A percentile compares a stretch with the other conserved stretches of the same genome.
Evolutionary conservation across 2,797 vertebrate species (phyloP).

Genomic region (Cynodonichthys magdalenae): DNA sequence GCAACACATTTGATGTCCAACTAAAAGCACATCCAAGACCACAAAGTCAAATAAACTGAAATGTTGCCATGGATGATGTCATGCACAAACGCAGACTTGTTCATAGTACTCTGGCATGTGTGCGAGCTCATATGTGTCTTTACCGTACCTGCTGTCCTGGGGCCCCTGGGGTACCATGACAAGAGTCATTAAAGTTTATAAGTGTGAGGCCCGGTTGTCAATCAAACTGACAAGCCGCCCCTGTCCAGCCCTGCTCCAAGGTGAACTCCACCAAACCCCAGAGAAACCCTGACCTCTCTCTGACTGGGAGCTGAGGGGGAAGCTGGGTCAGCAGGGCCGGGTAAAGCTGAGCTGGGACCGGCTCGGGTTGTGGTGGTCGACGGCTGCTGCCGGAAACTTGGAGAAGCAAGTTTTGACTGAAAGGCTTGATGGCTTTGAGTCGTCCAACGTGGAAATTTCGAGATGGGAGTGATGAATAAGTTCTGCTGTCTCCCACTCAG

Average conservation of each 20-base stretch:
- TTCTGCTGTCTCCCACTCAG: slow-evolving; percentile 1
- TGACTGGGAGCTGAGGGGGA: slow-evolving; percentile 49
- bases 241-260: slow-evolving; percentile 44
- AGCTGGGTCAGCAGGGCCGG: slow-evolving; percentile 27
- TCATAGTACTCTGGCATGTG: slow-evolving; percentile 13
- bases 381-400: slow-evolving; percentile 26
- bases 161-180: slow-evolving; percentile 73
- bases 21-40: slow-evolving; percentile 5
- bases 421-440: slow-evolving; percentile 37
- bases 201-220: slow-evolving; percentile 74
- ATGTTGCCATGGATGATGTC: slow-evolving; percentile 43
- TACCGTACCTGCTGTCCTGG: slow-evolving; percentile 71
- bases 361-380: slow-evolving; percentile 20
- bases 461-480: slow-evolving; percentile 34
- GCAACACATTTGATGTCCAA: slow-evolving; percentile 19
- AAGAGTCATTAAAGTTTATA: slow-evolving; percentile 84
- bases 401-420: slow-evolving; percentile 28
- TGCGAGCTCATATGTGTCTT: slow-evolving; percentile 36
- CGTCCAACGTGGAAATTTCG: slow-evolving; percentile 12
- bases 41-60: slow-evolving; percentile 59
- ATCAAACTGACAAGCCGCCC: slow-evolving; percentile 75
- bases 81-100: slow-evolving; percentile 32
- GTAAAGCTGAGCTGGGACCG: slow-evolving; percentile 12
- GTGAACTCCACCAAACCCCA: slow-evolving; percentile 61
- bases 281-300: slow-evolving; percentile 68